A percentile compares a stretch with the other conserved stretches of the same genome.
These are phyloP conservation scores for Talpa occidentalis DNA, from an alignment of 2,113 vertebrate species.

Conservation along the genomic window DNA sequence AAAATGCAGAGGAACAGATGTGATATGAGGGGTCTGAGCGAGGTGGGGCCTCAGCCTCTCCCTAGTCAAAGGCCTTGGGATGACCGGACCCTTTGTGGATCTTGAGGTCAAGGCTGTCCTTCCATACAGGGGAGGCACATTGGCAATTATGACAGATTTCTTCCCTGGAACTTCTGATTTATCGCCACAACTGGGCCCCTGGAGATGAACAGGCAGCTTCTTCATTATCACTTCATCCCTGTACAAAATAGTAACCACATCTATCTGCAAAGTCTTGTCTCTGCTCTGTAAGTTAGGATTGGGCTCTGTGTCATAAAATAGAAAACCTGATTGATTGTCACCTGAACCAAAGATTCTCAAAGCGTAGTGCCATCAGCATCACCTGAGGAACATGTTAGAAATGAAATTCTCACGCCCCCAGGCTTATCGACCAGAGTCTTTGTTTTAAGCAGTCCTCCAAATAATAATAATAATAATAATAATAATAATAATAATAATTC, in stretches of 20 bases:
- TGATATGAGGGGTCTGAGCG: not conserved
- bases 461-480: too few relatives aligned
- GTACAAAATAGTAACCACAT: not conserved
- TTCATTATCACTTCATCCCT: not conserved
- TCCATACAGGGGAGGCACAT: not conserved
- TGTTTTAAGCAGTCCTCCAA: not conserved
- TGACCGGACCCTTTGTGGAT: not conserved
- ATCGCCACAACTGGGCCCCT: rapidly evolving
- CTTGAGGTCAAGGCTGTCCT: not conserved
- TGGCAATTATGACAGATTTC: not conserved
- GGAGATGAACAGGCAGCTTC: not conserved
- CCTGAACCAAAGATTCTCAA: not conserved
- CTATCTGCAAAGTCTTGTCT: not conserved
- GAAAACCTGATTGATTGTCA: not conserved
- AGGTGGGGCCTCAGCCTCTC: not conserved
- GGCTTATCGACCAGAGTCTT: not conserved
- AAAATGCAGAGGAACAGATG: not conserved
- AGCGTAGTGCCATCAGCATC: too few relatives aligned
- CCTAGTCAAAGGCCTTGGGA: too few relatives aligned
- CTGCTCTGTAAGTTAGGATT: not conserved
- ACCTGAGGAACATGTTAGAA: not conserved
- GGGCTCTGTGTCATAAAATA: not conserved
- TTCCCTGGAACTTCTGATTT: not conserved
- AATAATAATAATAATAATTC: too few relatives aligned
- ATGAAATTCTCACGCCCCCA: not conserved